A percentile compares a stretch with the other conserved stretches of the same genome.
Evolutionary conservation across 2,113 vertebrate species (phyloP).

Genomic region (Euleptes europaea): DNA sequence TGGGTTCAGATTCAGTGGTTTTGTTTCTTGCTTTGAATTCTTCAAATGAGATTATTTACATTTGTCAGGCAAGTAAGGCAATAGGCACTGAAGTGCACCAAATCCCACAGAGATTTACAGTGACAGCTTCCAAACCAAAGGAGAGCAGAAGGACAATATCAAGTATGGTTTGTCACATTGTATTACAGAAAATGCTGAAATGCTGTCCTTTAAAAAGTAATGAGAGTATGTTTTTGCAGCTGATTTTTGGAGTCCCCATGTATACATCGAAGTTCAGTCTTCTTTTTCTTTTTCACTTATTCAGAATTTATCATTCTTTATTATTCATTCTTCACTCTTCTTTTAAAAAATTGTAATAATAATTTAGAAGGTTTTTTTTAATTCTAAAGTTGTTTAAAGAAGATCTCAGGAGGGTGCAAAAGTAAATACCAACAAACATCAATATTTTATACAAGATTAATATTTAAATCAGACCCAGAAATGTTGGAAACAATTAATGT

Average conservation of each 20-base stretch:
- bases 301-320: slow-evolving; percentile 62
- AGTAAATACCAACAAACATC: slow-evolving; percentile 70
- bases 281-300: slow-evolving; percentile 73
- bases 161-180: slow-evolving; percentile 75
- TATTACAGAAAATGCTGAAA: slow-evolving; percentile 76
- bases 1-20: slow-evolving; percentile 70
- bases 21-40: slow-evolving; percentile 61
- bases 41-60: slow-evolving; percentile 72
- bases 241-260: slow-evolving; percentile 66
- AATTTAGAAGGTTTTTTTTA: slow-evolving; percentile 69
- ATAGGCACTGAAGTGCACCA: slow-evolving; percentile 73
- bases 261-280: slow-evolving; percentile 70
- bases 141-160: slow-evolving; percentile 72
- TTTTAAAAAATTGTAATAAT: slow-evolving; percentile 59
- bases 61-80: slow-evolving; percentile 71
- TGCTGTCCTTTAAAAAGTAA: slow-evolving; percentile 72
- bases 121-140: slow-evolving; percentile 79
- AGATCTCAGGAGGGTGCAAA: slow-evolving; percentile 80
- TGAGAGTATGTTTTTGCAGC: slow-evolving; percentile 72
- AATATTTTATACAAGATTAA: slow-evolving; percentile 76
- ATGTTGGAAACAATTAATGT: slow-evolving; percentile 78
- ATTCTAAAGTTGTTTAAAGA: slow-evolving; percentile 74
- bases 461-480: slow-evolving; percentile 77
- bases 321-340: slow-evolving; percentile 62
- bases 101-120: slow-evolving; percentile 69